Conservation (phyloP, 23 tunicate species). For the Trididemnum miniatum region DNA sequence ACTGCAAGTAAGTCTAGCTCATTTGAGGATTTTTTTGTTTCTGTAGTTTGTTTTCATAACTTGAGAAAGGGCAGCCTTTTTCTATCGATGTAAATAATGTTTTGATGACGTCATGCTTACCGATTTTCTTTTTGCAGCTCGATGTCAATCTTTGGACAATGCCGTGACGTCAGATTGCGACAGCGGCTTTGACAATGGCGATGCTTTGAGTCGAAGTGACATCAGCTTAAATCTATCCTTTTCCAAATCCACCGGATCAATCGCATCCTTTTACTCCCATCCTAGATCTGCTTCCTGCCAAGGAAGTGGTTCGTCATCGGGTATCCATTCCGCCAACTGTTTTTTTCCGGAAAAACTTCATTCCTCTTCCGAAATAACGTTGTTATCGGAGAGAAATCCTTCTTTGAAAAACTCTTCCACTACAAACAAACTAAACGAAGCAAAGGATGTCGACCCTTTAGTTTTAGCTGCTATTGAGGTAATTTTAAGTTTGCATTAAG, state of each 20-base stretch:
- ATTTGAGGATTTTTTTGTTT: too few relatives aligned
- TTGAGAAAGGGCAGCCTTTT: too few relatives aligned
- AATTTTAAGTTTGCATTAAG: too few relatives aligned
- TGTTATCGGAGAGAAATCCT: background rate
- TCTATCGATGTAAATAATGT: too few relatives aligned
- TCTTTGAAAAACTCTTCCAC: background rate
- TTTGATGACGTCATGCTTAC: too few relatives aligned
- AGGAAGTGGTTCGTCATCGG: background rate
- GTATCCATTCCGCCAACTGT: background rate
- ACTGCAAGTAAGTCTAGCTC: conserved; percentile 4
- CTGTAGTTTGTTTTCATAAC: too few relatives aligned
- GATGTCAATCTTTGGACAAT: conserved; percentile 40
- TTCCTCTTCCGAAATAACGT: conserved; percentile 11
- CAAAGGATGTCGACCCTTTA: background rate
- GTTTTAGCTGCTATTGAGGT: conserved; percentile 35
- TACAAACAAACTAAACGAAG: background rate
- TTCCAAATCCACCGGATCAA: conserved; percentile 64
- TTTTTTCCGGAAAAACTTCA: background rate
- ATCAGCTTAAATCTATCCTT: conserved; percentile 43
- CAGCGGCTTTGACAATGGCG: conserved; percentile 76
- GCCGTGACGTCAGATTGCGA: conserved; percentile 71
- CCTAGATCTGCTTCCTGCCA: conserved; percentile 6
- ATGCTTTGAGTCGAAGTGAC: conserved; percentile 55
- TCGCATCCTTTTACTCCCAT: conserved; percentile 25
- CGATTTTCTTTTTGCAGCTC: conserved; percentile 37